Conservation (phyloP, 2,113 vertebrate genomes). For the Gila orcuttii region DNA sequence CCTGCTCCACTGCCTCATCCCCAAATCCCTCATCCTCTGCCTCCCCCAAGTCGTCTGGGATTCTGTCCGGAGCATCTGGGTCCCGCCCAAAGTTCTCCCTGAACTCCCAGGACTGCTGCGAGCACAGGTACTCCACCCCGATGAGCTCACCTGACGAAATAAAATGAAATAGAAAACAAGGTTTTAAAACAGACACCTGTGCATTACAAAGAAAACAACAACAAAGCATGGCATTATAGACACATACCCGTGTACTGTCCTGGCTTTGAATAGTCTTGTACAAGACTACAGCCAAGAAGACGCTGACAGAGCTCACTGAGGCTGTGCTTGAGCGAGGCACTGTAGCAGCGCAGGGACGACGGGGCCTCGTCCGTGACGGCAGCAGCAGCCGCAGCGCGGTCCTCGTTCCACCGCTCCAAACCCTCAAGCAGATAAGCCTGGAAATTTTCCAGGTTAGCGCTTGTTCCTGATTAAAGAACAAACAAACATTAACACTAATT, state of each 20-base stretch:
- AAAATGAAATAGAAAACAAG: neutral
- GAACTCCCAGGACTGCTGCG: slow-evolving; percentile 25
- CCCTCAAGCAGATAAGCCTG: neutral
- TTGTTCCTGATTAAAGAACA: no score
- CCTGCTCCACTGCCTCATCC: neutral
- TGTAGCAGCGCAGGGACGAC: slow-evolving; percentile 11
- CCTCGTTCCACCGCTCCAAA: slow-evolving; percentile 32
- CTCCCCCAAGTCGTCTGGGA: neutral
- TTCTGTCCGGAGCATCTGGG: neutral
- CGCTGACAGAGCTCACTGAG: neutral
- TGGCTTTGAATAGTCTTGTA: neutral
- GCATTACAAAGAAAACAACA: neutral
- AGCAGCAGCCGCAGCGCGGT: slow-evolving; percentile 8
- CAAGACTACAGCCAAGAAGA: neutral
- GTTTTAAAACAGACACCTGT: neutral
- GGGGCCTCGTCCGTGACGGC: neutral
- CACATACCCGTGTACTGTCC: slow-evolving; percentile 4
- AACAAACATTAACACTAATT: no score
- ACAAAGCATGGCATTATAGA: neutral
- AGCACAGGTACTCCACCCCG: slow-evolving; percentile 16
- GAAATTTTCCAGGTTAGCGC: no score
- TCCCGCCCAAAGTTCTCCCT: slow-evolving; percentile 1
- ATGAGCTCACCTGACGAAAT: slow-evolving; percentile 19
- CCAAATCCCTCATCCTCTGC: neutral
- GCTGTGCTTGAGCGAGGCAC: slow-evolving; percentile 13